These are phyloP conservation scores for Elanoides forficatus DNA, from an alignment of 2,113 vertebrate species.

Conservation along the genomic window DNA sequence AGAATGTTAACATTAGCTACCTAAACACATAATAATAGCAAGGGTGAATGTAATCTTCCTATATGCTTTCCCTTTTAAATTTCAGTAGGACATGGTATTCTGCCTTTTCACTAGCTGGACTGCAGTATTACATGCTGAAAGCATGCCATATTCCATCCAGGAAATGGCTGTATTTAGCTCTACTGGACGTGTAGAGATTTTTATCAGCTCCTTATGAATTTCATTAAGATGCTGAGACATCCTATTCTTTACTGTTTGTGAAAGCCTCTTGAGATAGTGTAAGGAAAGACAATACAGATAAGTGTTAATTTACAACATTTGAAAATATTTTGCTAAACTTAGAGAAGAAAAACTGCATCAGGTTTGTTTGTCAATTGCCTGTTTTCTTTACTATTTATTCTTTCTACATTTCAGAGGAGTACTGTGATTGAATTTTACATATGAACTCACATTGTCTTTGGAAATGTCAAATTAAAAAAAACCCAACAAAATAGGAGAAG, in stretches of 20 bases:
- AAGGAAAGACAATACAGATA: not conserved
- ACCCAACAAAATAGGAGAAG: not conserved
- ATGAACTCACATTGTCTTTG: not conserved
- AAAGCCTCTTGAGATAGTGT: not conserved
- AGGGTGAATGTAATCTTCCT: not conserved
- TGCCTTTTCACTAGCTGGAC: not conserved
- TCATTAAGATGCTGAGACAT: not conserved
- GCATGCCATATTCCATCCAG: not conserved
- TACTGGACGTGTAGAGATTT: not conserved
- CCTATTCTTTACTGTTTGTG: not conserved
- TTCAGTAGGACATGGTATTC: not conserved
- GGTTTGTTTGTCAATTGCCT: not conserved
- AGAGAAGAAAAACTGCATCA: not conserved
- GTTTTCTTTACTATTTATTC: not conserved
- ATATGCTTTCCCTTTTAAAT: not conserved
- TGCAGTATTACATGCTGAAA: not conserved
- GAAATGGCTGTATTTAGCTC: not conserved
- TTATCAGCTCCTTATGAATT: not conserved
- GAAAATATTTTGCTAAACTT: not conserved
- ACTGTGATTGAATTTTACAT: not conserved
- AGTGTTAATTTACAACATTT: not conserved
- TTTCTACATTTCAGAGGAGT: not conserved
- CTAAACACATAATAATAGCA: not conserved
- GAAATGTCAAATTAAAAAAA: not conserved
- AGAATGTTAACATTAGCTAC: not conserved